These are phyloP conservation scores for Martes martes DNA, from an alignment of 2,113 vertebrate genomes.

Conservation along the genomic window DNA sequence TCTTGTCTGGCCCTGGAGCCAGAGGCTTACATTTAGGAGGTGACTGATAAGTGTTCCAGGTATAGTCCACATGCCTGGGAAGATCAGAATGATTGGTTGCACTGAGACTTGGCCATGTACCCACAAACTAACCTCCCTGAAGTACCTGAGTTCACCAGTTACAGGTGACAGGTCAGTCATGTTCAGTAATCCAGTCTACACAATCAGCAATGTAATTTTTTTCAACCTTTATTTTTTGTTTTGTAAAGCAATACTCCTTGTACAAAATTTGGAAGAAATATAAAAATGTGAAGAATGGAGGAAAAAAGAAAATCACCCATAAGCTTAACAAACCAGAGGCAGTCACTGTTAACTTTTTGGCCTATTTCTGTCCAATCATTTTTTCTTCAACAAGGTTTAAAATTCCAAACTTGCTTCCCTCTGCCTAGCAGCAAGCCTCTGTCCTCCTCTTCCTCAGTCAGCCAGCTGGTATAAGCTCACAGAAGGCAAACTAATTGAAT, in stretches of 20 bases:
- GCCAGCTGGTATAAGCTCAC: constrained; percentile 58
- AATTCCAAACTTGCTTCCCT: constrained; percentile 59
- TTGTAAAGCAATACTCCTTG: constrained; percentile 49
- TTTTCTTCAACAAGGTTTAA: constrained; percentile 63
- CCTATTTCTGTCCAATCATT: constrained; percentile 67
- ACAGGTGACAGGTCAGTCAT: neutral
- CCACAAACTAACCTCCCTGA: neutral
- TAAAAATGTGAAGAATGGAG: constrained; percentile 60
- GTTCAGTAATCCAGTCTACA: neutral
- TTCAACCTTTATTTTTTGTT: constrained; percentile 45
- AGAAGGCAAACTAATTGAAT: constrained; percentile 65
- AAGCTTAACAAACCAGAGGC: constrained; percentile 60
- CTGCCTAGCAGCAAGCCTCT: constrained; percentile 60
- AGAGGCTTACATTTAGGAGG: neutral
- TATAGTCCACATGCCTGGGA: neutral
- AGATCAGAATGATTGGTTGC: neutral
- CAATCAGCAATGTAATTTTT: neutral
- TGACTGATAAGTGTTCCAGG: neutral
- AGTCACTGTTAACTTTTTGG: constrained; percentile 73
- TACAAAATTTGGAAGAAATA: constrained; percentile 64
- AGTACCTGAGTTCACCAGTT: neutral
- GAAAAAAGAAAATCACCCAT: constrained; percentile 57
- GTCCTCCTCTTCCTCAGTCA: constrained; percentile 64
- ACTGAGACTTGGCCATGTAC: neutral
- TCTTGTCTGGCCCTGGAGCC: neutral